Base-by-base conservation (phyloP, 92 coral and sea anemone species). In the Epizoanthus ramosus region DNA sequence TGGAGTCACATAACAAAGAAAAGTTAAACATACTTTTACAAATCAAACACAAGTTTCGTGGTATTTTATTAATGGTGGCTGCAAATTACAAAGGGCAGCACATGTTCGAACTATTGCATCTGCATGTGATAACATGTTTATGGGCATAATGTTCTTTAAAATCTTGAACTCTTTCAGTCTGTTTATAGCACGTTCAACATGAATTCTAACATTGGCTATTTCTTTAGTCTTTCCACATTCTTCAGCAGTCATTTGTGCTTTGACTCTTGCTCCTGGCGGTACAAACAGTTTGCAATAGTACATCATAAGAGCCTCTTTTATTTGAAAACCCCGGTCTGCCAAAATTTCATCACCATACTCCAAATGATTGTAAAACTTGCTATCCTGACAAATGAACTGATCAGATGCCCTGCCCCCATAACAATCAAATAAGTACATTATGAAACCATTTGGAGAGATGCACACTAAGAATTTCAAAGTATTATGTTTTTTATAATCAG, bases 391-490 rank as follows among this genome's bases (percentile, higher is more conserved):
- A 41, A 84, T 72, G 21, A 35, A 71, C 37, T 58, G 71, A 66
- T 84, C 87, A 58, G 87, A 58, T 31, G 87, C 70, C 79, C 87
- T 72, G 79, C 87, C 87, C 77, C 87, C 87, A 35, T 71, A 84
- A 9, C 71, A 59, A 31, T 72, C 79, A 70, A 81, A 84, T 28
- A 84, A 59, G 79, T 72, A 54, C 68, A 58, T 84, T 58, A 84
- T 72, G 61, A 23, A 70, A 8, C 87, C 87, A 84, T 73, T 45
- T 43, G 87, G 87, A 41, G 87, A 72, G 65, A 84, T 84, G 31
- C 59, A 60, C 80, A 72, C 74, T 21, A 84, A 71, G 8, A 84
- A 84, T 84, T 84, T 84, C 64, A 73, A 57, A 41, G 87, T 84
- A 79, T 73, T 58, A 66, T 84, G 87, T 53, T 84, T 72, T 59